Base-by-base conservation (phyloP, 2,888 invertebrate species). In the Hydriomena furcata region DNA sequence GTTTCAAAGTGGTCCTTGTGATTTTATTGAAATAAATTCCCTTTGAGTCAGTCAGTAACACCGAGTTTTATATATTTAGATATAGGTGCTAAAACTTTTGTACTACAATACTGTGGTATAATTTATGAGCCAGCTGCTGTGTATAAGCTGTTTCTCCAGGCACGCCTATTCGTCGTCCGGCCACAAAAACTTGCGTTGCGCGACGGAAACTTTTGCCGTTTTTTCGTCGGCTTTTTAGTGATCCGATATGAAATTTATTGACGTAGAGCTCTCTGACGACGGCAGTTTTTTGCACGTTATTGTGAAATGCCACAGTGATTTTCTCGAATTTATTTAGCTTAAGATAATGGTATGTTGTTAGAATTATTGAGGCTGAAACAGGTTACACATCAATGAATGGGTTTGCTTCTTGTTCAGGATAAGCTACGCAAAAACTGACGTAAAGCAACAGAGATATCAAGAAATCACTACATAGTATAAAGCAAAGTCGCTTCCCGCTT, bases 211-310 rank as follows among this genome's bases (percentile, higher is more conserved):
- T 37, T 42, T 46, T 23, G 13, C 13, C 25, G 42, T 37, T 47
- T 44, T 47, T 34, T 27, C 28, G 7, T 5, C 45, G 10, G 23
- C 40, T 47, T 32, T 37, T 36, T 44, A 31, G 35, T 17, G 35
- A 36, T 32, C 32, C 37, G 43, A 46, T 52, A 42, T 32, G 37
- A 28, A 47, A 52, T 42, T 47, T 52, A 52, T 43, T 30, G 42
- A 42, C 34, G 45, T 31, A 41, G 34, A 27, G 40, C 13, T 5
- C 30, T 36, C 21, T 10, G 35, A 35, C 13, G 25, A 20, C 3
- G 27, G 17, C 25, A 21, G 17, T 28, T 40, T 36, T 25, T 40
- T 28, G 3, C 20, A 20, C 32, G 8, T 32, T 32, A 32, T 32
- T 32, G 32, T 1, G 5, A 20, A 2, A n/a, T 8, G 7, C n/a